Conservation (phyloP, 2,888 invertebrate genomes). For the Rhyacophila evoluta region DNA sequence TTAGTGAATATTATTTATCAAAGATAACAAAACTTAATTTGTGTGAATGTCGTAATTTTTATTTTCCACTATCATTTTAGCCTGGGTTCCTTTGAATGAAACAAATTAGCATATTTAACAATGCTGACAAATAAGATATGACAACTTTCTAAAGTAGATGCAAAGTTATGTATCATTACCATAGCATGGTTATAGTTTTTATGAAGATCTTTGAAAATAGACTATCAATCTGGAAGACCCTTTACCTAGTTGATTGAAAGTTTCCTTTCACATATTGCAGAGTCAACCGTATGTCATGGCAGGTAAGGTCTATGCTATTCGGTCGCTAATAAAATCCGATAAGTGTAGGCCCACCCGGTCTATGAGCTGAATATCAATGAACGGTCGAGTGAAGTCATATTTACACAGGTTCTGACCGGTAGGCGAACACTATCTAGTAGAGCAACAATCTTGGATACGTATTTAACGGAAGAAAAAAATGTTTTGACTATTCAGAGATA, state of each 20-base stretch:
- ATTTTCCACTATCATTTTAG: no score
- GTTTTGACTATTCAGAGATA: no score
- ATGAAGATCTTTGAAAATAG: neutral
- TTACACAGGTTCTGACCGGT: conserved; percentile 20
- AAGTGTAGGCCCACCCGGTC: conserved; percentile 38
- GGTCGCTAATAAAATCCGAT: conserved; percentile 52
- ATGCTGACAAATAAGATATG: no score
- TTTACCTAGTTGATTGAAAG: neutral
- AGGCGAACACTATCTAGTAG: neutral
- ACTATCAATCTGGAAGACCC: conserved; percentile 19
- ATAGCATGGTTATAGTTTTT: no score
- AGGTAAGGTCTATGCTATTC: conserved; percentile 15
- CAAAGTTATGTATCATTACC: no score
- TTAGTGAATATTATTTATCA: no score
- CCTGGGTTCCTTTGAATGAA: no score
- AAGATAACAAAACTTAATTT: no score
- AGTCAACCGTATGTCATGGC: conserved; percentile 41
- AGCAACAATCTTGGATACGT: neutral
- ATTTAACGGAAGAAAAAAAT: no score
- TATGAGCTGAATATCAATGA: conserved; percentile 50
- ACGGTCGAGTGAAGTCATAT: conserved; percentile 21
- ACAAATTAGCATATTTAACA: no score
- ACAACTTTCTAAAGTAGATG: no score
- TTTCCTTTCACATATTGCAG: conserved; percentile 27
- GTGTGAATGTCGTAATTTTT: no score